Evolutionary conservation across 2,113 vertebrate genomes (phyloP).

Genomic region (Chionis minor): DNA sequence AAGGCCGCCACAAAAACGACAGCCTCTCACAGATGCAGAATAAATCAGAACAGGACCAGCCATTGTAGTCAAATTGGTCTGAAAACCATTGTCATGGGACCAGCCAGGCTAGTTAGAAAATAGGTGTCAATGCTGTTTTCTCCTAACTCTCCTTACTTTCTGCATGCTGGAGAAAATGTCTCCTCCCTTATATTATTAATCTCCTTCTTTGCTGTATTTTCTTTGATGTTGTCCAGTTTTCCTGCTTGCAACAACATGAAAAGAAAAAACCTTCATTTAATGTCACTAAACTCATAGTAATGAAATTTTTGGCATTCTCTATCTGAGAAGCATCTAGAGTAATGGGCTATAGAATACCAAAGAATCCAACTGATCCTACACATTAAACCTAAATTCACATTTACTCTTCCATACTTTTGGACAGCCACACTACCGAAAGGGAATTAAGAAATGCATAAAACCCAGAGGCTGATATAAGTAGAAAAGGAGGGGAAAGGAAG

Average conservation of each 20-base stretch:
- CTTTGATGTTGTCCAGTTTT: background rate
- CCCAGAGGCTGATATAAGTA: background rate
- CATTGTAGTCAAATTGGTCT: background rate
- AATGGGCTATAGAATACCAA: background rate
- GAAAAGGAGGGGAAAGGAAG: background rate
- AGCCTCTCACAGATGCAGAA: background rate
- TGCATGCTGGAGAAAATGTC: background rate
- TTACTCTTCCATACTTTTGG: background rate
- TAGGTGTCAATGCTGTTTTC: background rate
- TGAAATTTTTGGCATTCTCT: background rate
- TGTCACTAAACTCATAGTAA: background rate
- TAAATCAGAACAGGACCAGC: background rate
- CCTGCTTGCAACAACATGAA: background rate
- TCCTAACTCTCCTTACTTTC: background rate
- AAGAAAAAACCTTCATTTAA: background rate
- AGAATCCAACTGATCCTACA: background rate
- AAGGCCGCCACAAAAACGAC: background rate
- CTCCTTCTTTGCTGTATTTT: background rate
- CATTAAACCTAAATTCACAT: background rate
- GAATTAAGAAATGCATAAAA: background rate
- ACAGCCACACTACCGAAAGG: background rate
- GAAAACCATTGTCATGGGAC: background rate
- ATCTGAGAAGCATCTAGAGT: background rate
- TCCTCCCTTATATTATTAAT: background rate
- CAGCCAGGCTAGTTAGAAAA: background rate